Base-by-base conservation (phyloP, 2,888 invertebrate species). In the Erebia epiphron region DNA sequence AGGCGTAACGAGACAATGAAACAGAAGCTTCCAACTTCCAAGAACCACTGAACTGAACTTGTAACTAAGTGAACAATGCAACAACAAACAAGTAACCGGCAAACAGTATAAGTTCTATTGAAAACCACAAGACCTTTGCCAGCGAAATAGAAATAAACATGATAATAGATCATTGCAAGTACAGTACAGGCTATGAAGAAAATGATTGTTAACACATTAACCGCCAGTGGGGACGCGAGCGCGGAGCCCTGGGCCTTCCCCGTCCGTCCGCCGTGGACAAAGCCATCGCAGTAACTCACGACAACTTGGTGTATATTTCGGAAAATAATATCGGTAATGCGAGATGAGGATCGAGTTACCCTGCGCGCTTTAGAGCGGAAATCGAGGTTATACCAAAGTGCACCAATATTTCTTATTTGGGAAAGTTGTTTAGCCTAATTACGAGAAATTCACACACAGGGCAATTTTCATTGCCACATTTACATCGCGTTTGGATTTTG, bases 181-280 rank as follows among this genome's bases (percentile, higher is more conserved):
- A 67, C 43, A 62, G 49, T 58, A 43, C 46, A 63, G 60, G 52
- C 65, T 66, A 64, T 68, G 78, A 75, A 83, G 79, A 84, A 83
- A 84, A 83, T 81, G 86, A 90, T 86, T 88, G 90, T 92, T 92
- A 92, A 93, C 93, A 92, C 92, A 93, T 83, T 88, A 93, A 91
- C 91, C 92, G 93, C 93, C 93, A 93, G 88, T 93, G 93, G 74
- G 93, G 93, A 78, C 87, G 86, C 80, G 91, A 91, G 74, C 79
- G 80, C 90, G 89, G 77, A 89, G 91, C 90, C 91, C 91, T 79
- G 66, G 89, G 82, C 52, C 60, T 21, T 75, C 75, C 75, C 74
- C 80, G 77, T 70, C 83, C 88, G 86, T 86, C 86, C 85, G 79
- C 78, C 69, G 78, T 76, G 78, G 80, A 75, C 83, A 81, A 79